Evolutionary conservation across 1,140 invertebrate genomes (phyloP).

Genomic region (Armadillidium nasatum): DNA sequence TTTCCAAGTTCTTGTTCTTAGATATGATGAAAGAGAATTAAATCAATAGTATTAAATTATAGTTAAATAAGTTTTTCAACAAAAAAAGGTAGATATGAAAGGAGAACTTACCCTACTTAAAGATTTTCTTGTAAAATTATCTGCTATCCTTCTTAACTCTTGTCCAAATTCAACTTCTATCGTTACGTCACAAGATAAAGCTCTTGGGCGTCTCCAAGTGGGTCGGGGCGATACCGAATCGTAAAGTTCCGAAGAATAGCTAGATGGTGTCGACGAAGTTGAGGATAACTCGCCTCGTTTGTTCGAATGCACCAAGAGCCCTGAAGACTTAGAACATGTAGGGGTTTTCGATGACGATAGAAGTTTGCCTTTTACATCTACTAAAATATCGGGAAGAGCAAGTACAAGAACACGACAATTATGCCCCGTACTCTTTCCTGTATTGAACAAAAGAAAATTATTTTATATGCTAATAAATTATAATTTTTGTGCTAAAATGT

Average conservation of each 20-base stretch:
- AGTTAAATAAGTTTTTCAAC: too few species aligned
- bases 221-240: conserved; percentile 13
- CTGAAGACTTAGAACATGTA: neutral
- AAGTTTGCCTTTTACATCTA: conserved; percentile 6
- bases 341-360: conserved; percentile 27
- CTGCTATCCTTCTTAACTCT: conserved; percentile 27
- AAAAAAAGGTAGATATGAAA: too few species aligned
- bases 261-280: neutral
- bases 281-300: neutral
- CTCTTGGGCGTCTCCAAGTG: conserved; percentile 19
- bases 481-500: too few species aligned
- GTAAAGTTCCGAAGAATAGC: neutral
- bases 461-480: too few species aligned
- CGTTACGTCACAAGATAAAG: conserved; percentile 35
- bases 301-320: neutral
- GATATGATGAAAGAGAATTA: too few species aligned
- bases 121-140: conserved; percentile 16
- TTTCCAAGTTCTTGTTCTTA: too few species aligned
- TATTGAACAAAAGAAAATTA: neutral
- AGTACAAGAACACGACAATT: conserved; percentile 31
- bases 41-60: too few species aligned
- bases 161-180: conserved; percentile 28
- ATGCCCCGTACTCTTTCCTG: conserved; percentile 20
- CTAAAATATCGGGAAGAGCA: conserved; percentile 31
- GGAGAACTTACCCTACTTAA: neutral